These are phyloP conservation scores for Lytechinus variegatus DNA, from an alignment of 35 echinoderm and acorn worm genomes.

Conservation along the genomic window DNA sequence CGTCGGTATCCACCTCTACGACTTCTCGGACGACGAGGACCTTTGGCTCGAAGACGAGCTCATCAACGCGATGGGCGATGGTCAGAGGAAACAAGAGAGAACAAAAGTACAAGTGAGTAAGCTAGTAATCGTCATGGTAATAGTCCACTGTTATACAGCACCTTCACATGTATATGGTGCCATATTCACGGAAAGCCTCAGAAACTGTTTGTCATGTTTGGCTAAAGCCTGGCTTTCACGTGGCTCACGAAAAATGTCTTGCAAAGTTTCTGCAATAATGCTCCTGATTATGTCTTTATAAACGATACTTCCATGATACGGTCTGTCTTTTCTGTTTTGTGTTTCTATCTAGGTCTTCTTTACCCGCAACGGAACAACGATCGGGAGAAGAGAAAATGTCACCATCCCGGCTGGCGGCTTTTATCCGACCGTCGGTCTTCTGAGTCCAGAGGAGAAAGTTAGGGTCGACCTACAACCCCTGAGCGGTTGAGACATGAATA, in stretches of 20 bases:
- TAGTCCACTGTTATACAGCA: no score
- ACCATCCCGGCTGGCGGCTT: conserved; percentile 79
- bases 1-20: conserved; percentile 57
- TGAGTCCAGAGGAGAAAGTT: conserved; percentile 91
- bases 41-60: conserved; percentile 53
- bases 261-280: no score
- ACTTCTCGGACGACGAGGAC: conserved; percentile 64
- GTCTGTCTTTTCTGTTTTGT: no score
- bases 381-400: conserved; percentile 85
- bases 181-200: no score
- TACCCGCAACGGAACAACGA: conserved; percentile 94
- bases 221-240: no score
- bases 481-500: conserved; percentile 63
- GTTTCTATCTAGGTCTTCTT: conserved; percentile 80
- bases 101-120: conserved; percentile 61
- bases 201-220: no score
- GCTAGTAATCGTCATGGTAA: no score
- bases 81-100: conserved; percentile 2
- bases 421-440: conserved; percentile 93
- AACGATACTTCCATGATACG: no score
- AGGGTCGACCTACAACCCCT: conserved; percentile 90
- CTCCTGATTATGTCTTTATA: no score
- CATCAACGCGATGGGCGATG: conserved; percentile 14
- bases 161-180: no score
- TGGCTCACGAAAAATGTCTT: no score